Base-by-base conservation (phyloP, 64 coral and sea anemone species). In the Platygyra sinensis region DNA sequence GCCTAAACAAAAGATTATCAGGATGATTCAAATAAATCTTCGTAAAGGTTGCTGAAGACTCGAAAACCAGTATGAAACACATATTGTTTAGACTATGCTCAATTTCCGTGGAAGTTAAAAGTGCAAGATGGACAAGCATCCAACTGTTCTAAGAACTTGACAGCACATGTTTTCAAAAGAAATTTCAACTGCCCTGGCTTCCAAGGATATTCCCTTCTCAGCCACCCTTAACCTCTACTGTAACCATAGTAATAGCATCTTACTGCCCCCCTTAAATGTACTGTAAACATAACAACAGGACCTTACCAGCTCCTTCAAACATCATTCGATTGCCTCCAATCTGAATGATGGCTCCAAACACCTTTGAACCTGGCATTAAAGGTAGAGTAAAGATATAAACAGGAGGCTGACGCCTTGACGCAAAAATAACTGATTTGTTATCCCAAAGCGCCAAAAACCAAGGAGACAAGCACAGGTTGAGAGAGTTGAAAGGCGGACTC, bases 291-390 rank as follows among this genome's bases (percentile, higher is more conserved):
- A 14, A 1, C 15, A 57, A 57, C 10, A 16, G 54, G 14, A 83
- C 77, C 91, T 84, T 27, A 85, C 81, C 81, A 69, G 80, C 83
- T 25, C 87, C 88, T 31, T 94, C 87, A 1, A 94, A 13, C 73
- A 90, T 86, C 30, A 62, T 76, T 78, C 80, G 57, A 5, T 71
- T 80, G 7, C 9, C n/a, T 72, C 93, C 88, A 15, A 90, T 88
- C 13, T 18, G 24, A 16, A 57, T 17, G 30, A 94, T 85, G 72
- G 30, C 93, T 6, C 1, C 10, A 51, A 72, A 78, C 5, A 93
- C 1, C 55, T 69, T 72, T 6, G 42, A 32, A 74, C 46, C 91
- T 93, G 8, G n/a, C 54, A 57, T 14, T 10, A 57, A 9, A 57
- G 3, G 5, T 46, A 46, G 0, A 69, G n/a, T n/a, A 69, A 49